phyloP scores from a whole-genome alignment of 2,797 vertebrate species.

The Dendrocincla fuliginosa region DNA sequence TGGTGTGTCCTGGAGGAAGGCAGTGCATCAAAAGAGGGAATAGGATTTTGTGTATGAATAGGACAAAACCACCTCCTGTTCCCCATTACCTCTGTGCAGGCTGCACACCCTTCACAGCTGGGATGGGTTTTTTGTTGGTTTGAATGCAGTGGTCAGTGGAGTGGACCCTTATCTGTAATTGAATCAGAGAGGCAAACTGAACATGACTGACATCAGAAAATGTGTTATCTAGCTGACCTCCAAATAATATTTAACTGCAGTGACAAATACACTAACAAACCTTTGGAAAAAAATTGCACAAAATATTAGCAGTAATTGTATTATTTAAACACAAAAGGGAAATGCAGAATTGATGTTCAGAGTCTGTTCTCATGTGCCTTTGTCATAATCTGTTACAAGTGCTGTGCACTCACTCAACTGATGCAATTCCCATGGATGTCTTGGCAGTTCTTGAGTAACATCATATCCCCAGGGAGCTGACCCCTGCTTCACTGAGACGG shows the following conservation, averaged over 20 bases:
- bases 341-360: background rate
- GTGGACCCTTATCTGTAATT: background rate
- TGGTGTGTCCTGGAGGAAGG: background rate
- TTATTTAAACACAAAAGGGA: background rate
- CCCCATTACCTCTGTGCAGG: too few relatives aligned
- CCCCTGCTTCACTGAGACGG: background rate
- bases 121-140: background rate
- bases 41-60: background rate
- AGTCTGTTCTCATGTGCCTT: conserved; percentile 11
- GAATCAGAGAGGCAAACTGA: background rate
- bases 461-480: conserved; percentile 24
- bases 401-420: background rate
- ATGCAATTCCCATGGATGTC: conserved; percentile 44
- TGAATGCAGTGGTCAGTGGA: background rate
- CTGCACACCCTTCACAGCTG: background rate
- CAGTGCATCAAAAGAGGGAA: background rate
- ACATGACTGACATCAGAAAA: background rate
- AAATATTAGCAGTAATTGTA: background rate
- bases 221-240: background rate
- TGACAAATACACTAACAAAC: background rate
- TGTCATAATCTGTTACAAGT: background rate
- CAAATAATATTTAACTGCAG: background rate
- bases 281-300: background rate
- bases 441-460: conserved; percentile 17
- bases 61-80: background rate